These are phyloP conservation scores for Paelopatides confundens DNA, from an alignment of 53 echinoderm and acorn worm species.

Conservation along the genomic window DNA sequence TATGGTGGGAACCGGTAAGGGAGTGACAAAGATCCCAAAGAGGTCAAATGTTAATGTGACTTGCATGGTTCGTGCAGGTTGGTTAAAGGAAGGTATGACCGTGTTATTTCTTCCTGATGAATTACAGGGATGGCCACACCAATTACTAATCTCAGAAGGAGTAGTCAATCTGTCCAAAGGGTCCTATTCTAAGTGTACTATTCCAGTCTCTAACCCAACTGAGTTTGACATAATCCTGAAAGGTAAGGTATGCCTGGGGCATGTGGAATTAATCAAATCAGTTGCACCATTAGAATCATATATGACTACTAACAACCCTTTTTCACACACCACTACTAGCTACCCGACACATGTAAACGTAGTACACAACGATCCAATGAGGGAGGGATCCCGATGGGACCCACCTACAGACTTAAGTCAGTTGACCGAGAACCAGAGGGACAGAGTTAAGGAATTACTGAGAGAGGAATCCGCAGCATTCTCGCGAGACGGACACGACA, in stretches of 20 bases:
- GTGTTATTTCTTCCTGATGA: conserved; percentile 8
- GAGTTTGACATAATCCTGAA: not conserved
- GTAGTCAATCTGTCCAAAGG: not conserved
- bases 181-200: too few species aligned
- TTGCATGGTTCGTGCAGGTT: conserved; percentile 35
- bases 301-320: too few species aligned
- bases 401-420: too few species aligned
- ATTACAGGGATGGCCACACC: conserved; percentile 23
- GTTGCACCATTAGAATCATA: conserved; percentile 6
- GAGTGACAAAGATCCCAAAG: conserved; percentile 7
- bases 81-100: not conserved
- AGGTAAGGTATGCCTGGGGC: not conserved
- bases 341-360: too few species aligned
- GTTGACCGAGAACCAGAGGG: too few species aligned
- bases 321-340: too few species aligned
- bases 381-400: too few species aligned
- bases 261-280: not conserved
- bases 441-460: too few species aligned
- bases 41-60: conserved; percentile 14
- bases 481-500: too few species aligned
- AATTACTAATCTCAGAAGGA: not conserved
- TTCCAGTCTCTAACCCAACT: not conserved
- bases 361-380: too few species aligned
- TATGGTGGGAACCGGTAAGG: conserved; percentile 24
- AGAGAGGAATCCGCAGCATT: too few species aligned